A percentile compares a stretch with the other conserved stretches of the same genome.
phyloP scores from a whole-genome alignment of 2,113 vertebrate genomes.

The Enhydra lutris region DNA sequence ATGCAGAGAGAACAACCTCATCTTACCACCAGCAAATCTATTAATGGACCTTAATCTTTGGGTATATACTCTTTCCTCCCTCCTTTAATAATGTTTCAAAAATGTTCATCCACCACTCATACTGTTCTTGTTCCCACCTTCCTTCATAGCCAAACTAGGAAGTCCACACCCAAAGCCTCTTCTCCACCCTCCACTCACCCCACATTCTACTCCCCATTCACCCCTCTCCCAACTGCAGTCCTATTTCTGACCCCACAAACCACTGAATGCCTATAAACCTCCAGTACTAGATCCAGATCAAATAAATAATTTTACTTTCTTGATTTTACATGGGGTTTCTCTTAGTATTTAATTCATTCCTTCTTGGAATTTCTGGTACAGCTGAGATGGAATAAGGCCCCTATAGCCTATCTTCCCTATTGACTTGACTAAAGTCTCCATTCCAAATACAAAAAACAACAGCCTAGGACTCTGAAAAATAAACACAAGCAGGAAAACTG shows the following conservation, averaged over 20 bases:
- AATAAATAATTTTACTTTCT: neutral
- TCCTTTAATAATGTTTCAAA: neutral
- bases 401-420: neutral
- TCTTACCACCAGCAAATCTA: neutral
- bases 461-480: neutral
- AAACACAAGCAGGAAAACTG: neutral
- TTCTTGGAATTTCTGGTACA: neutral
- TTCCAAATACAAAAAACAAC: neutral
- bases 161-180: rapidly evolving
- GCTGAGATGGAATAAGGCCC: neutral
- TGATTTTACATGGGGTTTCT: neutral
- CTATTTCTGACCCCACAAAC: neutral
- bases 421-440: neutral
- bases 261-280: neutral
- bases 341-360: neutral
- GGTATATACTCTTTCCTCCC: neutral
- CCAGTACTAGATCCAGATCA: neutral
- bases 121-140: neutral
- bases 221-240: neutral
- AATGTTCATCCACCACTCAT: neutral
- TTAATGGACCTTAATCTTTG: neutral
- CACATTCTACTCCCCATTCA: neutral
- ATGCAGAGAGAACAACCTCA: neutral
- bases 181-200: too few relatives aligned
- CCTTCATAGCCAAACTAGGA: neutral